Percentiles rank a stretch among this genome's conserved stretches.
Evolutionary conservation across 2,113 vertebrate genomes (phyloP).

Genomic region (Heterochromis multidens): DNA sequence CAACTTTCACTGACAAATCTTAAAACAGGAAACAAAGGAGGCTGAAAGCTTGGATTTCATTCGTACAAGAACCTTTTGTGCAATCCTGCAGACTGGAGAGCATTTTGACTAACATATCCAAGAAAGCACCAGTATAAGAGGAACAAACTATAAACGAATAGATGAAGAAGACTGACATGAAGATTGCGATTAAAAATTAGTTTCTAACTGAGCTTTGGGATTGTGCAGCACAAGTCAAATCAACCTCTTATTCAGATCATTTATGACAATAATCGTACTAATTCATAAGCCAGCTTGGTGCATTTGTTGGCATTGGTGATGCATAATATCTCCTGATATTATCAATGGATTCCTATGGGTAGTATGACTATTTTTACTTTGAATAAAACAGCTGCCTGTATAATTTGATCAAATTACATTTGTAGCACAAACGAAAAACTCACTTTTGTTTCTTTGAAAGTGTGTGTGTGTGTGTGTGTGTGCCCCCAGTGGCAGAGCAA

Average conservation of each 20-base stretch:
- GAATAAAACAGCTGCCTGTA: not conserved
- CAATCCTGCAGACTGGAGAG: slow-evolving; percentile 1
- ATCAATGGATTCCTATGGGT: not conserved
- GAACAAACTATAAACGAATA: not conserved
- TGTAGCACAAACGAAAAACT: not conserved
- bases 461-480: not conserved
- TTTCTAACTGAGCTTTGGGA: slow-evolving; percentile 17
- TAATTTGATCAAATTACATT: slow-evolving; percentile 28
- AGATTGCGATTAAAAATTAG: slow-evolving; percentile 5
- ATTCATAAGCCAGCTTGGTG: not conserved
- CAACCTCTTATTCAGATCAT: not conserved
- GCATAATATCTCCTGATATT: not conserved
- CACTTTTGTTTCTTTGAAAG: slow-evolving; percentile 19
- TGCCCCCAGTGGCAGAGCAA: slow-evolving; percentile 12
- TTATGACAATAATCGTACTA: slow-evolving; percentile 16
- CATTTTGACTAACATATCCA: slow-evolving; percentile 10
- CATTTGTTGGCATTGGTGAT: not conserved
- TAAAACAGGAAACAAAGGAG: not conserved
- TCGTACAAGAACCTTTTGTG: not conserved
- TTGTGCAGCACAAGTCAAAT: slow-evolving; percentile 1
- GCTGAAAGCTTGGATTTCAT: not conserved
- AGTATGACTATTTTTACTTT: not conserved
- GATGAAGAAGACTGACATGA: slow-evolving; percentile 26
- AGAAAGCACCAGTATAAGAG: not conserved
- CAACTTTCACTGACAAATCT: not conserved